Evolutionary conservation across 2,113 vertebrate species (phyloP).

Genomic region (Tauraco erythrolophus): DNA sequence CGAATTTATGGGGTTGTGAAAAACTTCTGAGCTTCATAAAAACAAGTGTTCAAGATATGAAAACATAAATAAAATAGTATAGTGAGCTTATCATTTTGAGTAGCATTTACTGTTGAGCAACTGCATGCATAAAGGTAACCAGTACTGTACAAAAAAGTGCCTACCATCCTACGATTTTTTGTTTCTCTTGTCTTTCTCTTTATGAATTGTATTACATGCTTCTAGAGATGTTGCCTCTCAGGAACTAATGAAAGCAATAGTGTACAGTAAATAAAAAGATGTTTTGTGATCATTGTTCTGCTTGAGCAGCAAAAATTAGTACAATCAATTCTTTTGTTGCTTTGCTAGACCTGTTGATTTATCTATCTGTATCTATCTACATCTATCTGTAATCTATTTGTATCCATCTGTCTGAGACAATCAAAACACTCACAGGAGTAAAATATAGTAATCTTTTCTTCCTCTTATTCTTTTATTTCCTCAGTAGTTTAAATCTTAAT

Average conservation of each 20-base stretch:
- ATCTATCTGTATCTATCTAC: not conserved
- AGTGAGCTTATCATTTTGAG: not conserved
- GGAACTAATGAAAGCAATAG: not conserved
- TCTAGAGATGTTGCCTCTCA: not conserved
- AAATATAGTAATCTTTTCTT: not conserved
- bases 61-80: not conserved
- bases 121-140: not conserved
- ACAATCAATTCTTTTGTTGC: not conserved
- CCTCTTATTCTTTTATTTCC: not conserved
- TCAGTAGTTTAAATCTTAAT: not conserved
- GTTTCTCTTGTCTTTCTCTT: not conserved
- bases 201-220: not conserved
- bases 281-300: not conserved
- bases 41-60: not conserved
- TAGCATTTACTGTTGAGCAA: not conserved
- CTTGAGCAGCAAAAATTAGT: not conserved
- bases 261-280: not conserved
- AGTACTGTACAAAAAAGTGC: not conserved
- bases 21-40: not conserved
- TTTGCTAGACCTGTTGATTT: not conserved
- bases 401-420: not conserved
- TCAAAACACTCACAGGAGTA: not conserved
- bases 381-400: not conserved
- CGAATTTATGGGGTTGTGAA: not conserved
- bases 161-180: not conserved